Evolutionary conservation across 2,113 vertebrate genomes (phyloP).

Genomic region (Gallinago media): DNA sequence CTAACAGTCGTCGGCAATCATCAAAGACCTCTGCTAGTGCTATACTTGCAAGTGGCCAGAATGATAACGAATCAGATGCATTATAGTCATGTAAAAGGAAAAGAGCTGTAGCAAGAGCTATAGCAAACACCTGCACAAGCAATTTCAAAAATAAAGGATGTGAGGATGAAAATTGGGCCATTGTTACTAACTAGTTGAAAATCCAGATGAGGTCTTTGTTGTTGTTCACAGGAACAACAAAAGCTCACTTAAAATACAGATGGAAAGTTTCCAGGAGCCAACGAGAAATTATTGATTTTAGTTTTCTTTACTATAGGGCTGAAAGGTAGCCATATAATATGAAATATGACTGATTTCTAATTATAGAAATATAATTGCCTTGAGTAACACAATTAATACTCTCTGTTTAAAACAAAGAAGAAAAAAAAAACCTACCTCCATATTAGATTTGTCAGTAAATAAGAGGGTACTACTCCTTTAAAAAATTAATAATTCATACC

Average conservation of each 20-base stretch:
- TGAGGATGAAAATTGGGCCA: constrained; percentile 69
- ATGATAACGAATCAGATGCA: constrained; percentile 36
- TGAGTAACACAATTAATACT: not conserved
- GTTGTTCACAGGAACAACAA: constrained; percentile 48
- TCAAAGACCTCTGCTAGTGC: not conserved
- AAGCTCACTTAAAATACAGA: constrained; percentile 56
- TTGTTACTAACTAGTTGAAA: constrained; percentile 75
- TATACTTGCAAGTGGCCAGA: not conserved
- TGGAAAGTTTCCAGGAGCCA: constrained; percentile 43
- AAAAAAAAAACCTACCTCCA: too few species aligned
- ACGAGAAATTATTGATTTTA: not conserved
- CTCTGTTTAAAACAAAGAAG: not conserved
- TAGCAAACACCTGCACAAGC: constrained; percentile 76
- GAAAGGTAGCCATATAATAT: not conserved
- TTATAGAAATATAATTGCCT: not conserved
- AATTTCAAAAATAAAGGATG: constrained; percentile 72
- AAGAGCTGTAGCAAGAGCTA: not conserved
- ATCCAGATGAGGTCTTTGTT: constrained; percentile 69
- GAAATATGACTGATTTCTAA: not conserved
- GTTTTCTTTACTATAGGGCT: not conserved
- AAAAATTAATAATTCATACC: not conserved
- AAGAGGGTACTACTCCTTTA: not conserved
- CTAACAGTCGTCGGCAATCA: not conserved
- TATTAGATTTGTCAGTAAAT: not conserved
- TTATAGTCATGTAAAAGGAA: not conserved